Conservation (phyloP, 2,888 invertebrate species). For the Cryptocephalus moraei region DNA sequence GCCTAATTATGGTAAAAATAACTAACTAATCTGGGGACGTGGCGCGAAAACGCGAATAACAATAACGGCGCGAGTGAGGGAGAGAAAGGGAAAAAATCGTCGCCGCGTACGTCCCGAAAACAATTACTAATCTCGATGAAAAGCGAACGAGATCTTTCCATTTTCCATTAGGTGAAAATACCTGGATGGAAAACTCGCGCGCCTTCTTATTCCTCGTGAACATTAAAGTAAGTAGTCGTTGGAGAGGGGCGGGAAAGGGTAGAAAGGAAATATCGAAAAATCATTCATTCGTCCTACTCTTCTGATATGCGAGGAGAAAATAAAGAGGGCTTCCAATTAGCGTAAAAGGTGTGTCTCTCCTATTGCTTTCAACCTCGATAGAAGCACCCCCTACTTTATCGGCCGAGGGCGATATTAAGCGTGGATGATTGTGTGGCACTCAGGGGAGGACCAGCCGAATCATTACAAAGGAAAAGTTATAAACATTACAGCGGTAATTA, state of each 20-base stretch:
- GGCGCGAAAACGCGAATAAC: no score
- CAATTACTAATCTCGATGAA: neutral
- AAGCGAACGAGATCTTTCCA: conserved; percentile 2
- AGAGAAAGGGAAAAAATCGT: no score
- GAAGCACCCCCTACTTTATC: conserved; percentile 32
- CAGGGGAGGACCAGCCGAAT: no score
- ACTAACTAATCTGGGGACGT: no score
- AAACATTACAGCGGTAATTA: no score
- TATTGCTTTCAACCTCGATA: conserved; percentile 25
- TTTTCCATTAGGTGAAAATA: conserved; percentile 4
- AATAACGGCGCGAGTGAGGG: no score
- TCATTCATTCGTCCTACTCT: conserved; percentile 9
- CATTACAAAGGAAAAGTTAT: no score
- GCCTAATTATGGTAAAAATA: no score
- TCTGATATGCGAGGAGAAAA: conserved; percentile 11
- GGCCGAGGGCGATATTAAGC: conserved; percentile 35
- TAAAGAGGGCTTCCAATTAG: conserved; percentile 30
- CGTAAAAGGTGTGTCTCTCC: conserved; percentile 33
- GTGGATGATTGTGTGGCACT: conserved; percentile 14
- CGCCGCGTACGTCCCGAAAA: neutral
- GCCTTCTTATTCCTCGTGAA: no score
- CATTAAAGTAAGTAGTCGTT: conserved; percentile 15
- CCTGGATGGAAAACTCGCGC: neutral
- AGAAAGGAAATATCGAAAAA: conserved; percentile 15
- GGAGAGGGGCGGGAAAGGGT: conserved; percentile 2